Base-by-base conservation (phyloP, 1,140 invertebrate species). In the Bilobella aurantiaca region DNA sequence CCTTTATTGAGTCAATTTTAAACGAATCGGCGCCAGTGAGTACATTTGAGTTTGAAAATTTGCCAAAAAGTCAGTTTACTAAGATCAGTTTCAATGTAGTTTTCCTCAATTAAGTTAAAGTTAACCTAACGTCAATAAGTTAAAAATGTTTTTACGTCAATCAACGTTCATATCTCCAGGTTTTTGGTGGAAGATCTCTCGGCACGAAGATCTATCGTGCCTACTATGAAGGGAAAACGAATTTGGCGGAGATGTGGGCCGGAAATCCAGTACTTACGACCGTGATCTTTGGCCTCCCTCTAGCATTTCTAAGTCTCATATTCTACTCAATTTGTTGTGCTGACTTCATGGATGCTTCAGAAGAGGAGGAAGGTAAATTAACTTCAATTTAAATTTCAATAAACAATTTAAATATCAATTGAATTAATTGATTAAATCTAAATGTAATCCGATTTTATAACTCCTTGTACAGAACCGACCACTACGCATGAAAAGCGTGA, bases 321-420 rank as follows among this genome's bases (percentile, higher is more conserved):
- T 86, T 89, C 74, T 96, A 96, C 75, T 91, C 91, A 1, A 88
- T 93, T 68, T 96, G 90, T 77, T 96, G 92, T 78, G 86, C 90
- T 27, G 92, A 96, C 78, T 91, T 96, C 74, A 81, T 95, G 70
- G 93, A 95, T 76, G 90, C 90, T n/a, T 85, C 88, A 69, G 91
- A 93, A 23, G 90, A 93, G 53, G 88, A 89, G 69, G 82, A 84
- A 64, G 82, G 64, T 67, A 69, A 69, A 59, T 31, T 25, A 42
- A 59, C n/a, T 23, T 59, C 32, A 23, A 59, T 8, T 29, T 59
- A 8, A 8, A 12, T 59, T 29, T 34, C 23, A 34, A 8, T 34
- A 27, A 42, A 42, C 8, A 18, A 42, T n/a, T n/a, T n/a, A n/a
- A n/a, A n/a, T n/a, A n/a, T n/a, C n/a, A n/a, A n/a, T n/a, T n/a